Conservation (phyloP, 2,888 invertebrate genomes). For the Candidula unifasciata region DNA sequence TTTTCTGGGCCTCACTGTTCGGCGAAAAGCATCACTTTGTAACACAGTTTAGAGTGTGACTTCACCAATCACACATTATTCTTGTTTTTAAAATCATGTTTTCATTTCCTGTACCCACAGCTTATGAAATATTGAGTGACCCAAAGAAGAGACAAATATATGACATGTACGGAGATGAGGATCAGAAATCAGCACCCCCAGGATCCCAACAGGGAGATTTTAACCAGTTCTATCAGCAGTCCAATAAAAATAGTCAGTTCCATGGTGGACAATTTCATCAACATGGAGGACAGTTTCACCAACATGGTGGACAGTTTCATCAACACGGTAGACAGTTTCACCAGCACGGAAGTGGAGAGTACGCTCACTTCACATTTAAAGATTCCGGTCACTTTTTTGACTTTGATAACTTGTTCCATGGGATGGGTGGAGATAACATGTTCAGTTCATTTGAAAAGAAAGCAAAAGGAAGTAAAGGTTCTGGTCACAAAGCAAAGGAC, state of each 20-base stretch:
- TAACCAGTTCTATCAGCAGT: conserved; percentile 77
- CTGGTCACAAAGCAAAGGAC: not conserved
- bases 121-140: conserved; percentile 79
- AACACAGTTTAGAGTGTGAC: not conserved
- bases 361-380: conserved; percentile 55
- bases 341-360: conserved; percentile 54
- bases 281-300: conserved; percentile 41
- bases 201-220: conserved; percentile 69
- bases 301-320: conserved; percentile 55
- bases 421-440: conserved; percentile 58
- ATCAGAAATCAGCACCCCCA: conserved; percentile 63
- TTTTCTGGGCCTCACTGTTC: too few relatives aligned
- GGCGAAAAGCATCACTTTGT: not conserved
- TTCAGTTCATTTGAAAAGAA: conserved; percentile 26
- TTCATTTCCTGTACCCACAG: conserved; percentile 67
- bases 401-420: conserved; percentile 77
- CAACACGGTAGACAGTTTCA: conserved; percentile 21
- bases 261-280: conserved; percentile 54
- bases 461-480: not conserved
- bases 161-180: conserved; percentile 78
- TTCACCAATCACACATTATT: not conserved
- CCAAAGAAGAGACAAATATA: conserved; percentile 78
- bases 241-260: conserved; percentile 67
- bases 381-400: conserved; percentile 69
- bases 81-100: not conserved